These are phyloP conservation scores for Scelioninae gen. 2 DNA, from an alignment of 2,888 invertebrate genomes.

Conservation along the genomic window DNA sequence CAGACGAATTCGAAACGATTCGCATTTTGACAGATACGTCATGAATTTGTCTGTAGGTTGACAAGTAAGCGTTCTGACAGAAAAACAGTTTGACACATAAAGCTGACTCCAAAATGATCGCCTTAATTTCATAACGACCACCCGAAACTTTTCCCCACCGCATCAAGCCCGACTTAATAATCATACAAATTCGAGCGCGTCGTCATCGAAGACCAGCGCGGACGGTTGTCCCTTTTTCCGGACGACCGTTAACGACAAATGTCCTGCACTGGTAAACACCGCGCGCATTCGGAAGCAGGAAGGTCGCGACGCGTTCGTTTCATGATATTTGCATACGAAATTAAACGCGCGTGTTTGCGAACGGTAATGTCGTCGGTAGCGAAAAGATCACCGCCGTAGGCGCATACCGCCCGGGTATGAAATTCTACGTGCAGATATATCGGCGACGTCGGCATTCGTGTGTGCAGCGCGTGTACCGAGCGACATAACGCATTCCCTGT, in stretches of 20 bases:
- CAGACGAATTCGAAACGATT: too few relatives aligned
- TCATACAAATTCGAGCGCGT: slow-evolving; percentile 20
- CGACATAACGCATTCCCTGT: slow-evolving; percentile 72
- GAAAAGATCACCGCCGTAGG: slow-evolving; percentile 71
- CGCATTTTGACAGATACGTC: too few relatives aligned
- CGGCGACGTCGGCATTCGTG: slow-evolving; percentile 61
- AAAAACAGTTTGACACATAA: too few relatives aligned
- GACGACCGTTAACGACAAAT: slow-evolving; percentile 50
- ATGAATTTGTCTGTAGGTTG: too few relatives aligned
- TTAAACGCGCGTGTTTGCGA: slow-evolving; percentile 74
- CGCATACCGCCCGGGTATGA: slow-evolving; percentile 63
- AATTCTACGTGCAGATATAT: slow-evolving; percentile 65
- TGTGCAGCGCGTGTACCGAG: slow-evolving; percentile 64
- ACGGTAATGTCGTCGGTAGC: slow-evolving; percentile 67
- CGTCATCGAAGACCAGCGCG: slow-evolving; percentile 38
- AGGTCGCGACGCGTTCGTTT: slow-evolving; percentile 61
- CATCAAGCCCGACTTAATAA: slow-evolving; percentile 23
- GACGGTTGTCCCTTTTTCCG: slow-evolving; percentile 47
- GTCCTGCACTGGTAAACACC: slow-evolving; percentile 49
- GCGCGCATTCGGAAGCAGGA: slow-evolving; percentile 57
- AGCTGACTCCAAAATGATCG: too few relatives aligned
- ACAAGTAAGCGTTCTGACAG: too few relatives aligned
- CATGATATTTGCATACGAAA: slow-evolving; percentile 74
- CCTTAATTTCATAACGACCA: background rate
- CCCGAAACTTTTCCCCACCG: background rate